Base-by-base conservation (phyloP, 1,140 invertebrate species). In the Bombus affinis region DNA sequence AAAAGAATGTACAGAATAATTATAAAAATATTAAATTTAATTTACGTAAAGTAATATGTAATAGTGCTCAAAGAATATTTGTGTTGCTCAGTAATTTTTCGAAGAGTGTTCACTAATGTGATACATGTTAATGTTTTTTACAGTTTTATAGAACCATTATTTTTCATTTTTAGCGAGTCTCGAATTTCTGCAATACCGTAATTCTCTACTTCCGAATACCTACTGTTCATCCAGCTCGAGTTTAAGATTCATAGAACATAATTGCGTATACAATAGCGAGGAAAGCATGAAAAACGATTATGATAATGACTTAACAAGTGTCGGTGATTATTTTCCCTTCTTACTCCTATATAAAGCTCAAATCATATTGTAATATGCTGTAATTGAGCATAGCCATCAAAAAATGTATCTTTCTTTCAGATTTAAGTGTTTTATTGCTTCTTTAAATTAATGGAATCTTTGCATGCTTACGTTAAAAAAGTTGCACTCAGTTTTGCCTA, bases 131-230 rank as follows among this genome's bases (percentile, higher is more conserved):
- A 32, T n/a, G 6, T 15, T 66, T 39, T 82, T 71, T 65, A 28
- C 71, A 47, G 47, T 75, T 82, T 75, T 53, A 82, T 75, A 25
- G 28, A 62, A 62, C 10, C 75, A 35, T 76, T 37, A 70, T 70
- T 6, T 65, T 39, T 37, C 3, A n/a, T 72, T 88, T 88, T 88
- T 82, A 77, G 77, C 81, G n/a, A 72, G 71, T 76, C 77, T 71
- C 72, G 70, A 57, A 59, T 79, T 66, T 85, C 53, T 74, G 65
- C 81, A 37, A 47, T 47, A 35, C 28, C 82, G 62, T 66, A 88
- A 81, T 81, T 85, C 57, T 25, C 44, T 47, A 85, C 73, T 88
- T 88, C 72, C 83, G 82, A 89, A 81, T 84, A 59, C 62, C 86
- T 44, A 47, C 81, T 78, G 22, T 25, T 70, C 73, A 44, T 28